Percentiles rank a stretch among this genome's conserved stretches.
These are phyloP conservation scores for Phenacoccus solenopsis DNA, from an alignment of 1,140 invertebrate species.

Conservation along the genomic window DNA sequence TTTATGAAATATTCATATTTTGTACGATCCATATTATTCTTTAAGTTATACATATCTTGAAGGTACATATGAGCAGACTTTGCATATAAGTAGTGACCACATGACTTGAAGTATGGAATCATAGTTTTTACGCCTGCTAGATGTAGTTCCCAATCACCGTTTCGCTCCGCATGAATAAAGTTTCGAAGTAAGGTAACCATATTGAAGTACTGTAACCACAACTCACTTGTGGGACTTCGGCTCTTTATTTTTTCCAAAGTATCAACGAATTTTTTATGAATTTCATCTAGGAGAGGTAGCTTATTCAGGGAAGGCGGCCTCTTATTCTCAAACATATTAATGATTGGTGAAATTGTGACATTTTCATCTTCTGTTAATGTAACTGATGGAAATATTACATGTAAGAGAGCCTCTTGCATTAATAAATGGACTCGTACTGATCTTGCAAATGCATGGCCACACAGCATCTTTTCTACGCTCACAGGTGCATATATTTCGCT, in stretches of 20 bases:
- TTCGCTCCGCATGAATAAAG: constrained; percentile 34
- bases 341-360: constrained; percentile 24
- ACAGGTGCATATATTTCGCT: not conserved
- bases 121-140: constrained; percentile 31
- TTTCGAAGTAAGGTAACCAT: constrained; percentile 32
- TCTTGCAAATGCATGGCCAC: not conserved
- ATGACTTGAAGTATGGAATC: constrained; percentile 34
- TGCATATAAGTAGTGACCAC: constrained; percentile 27
- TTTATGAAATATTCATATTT: constrained; percentile 14
- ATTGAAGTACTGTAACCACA: constrained; percentile 36
- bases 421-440: not conserved
- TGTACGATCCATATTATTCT: not conserved
- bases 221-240: constrained; percentile 31
- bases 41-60: constrained; percentile 17
- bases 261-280: constrained; percentile 23
- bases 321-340: constrained; percentile 29
- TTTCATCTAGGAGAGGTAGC: too few relatives aligned
- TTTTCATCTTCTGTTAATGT: constrained; percentile 23
- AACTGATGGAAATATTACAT: not conserved
- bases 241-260: constrained; percentile 25
- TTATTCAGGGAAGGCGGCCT: constrained; percentile 28
- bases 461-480: not conserved
- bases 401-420: not conserved
- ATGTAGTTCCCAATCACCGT: constrained; percentile 31
- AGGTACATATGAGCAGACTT: constrained; percentile 22